phyloP scores from a whole-genome alignment of 2,113 vertebrate genomes.

The Sceloporus tristichus region DNA sequence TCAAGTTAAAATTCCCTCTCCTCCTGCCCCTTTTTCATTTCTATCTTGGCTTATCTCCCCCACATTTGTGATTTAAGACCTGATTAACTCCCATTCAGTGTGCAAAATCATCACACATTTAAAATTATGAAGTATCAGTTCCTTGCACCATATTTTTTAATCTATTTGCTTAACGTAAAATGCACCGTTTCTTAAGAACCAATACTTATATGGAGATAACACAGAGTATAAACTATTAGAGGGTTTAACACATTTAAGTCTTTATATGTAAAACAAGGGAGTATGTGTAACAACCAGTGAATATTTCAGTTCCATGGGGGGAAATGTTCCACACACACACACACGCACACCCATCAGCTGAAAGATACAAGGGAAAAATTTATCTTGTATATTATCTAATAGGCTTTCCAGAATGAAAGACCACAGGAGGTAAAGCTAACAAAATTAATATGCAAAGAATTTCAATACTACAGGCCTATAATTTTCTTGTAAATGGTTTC shows the following conservation, averaged over 20 bases:
- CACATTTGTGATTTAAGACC: slow-evolving; percentile 9
- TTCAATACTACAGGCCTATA: slow-evolving; percentile 94
- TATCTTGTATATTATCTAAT: slow-evolving; percentile 89
- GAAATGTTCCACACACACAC: slow-evolving; percentile 51
- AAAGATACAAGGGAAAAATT: slow-evolving; percentile 81
- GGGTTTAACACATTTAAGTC: slow-evolving; percentile 62
- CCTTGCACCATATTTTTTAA: slow-evolving; percentile 14
- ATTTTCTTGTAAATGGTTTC: slow-evolving; percentile 97
- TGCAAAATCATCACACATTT: slow-evolving; percentile 17
- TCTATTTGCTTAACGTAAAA: slow-evolving; percentile 56
- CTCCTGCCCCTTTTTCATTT: not conserved
- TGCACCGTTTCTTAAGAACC: slow-evolving; percentile 53
- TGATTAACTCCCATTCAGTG: slow-evolving; percentile 6
- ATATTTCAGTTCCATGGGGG: slow-evolving; percentile 79
- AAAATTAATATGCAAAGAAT: slow-evolving; percentile 99
- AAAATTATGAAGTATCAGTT: slow-evolving; percentile 26
- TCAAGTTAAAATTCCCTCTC: not conserved
- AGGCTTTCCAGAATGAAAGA: slow-evolving; percentile 90
- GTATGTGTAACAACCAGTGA: slow-evolving; percentile 56
- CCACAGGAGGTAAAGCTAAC: slow-evolving; percentile 97
- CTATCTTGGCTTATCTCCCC: not conserved
- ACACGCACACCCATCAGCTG: slow-evolving; percentile 68
- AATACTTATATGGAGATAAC: slow-evolving; percentile 60
- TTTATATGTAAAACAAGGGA: slow-evolving; percentile 69
- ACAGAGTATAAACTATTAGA: slow-evolving; percentile 63